Evolutionary conservation across 1,140 invertebrate species (phyloP).

Genomic region (Microvelia longipes): DNA sequence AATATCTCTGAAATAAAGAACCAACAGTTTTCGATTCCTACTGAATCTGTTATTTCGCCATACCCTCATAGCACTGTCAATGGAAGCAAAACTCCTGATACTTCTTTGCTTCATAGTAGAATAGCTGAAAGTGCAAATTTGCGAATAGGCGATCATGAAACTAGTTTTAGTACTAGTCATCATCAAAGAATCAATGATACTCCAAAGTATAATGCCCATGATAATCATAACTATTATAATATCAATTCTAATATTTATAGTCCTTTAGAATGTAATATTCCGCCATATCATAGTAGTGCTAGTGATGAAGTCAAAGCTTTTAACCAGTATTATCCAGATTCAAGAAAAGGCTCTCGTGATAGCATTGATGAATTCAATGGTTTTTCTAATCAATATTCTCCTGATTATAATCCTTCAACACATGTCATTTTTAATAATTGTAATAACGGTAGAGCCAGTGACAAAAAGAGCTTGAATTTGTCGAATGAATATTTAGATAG

Average conservation of each 20-base stretch:
- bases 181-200: too few relatives aligned
- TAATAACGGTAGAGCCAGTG: not conserved
- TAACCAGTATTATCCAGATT: not conserved
- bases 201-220: too few relatives aligned
- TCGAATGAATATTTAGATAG: not conserved
- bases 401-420: not conserved
- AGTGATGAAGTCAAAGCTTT: too few relatives aligned
- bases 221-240: too few relatives aligned
- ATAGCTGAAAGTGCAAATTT: not conserved
- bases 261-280: too few relatives aligned
- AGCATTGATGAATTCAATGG: not conserved
- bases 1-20: not conserved
- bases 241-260: too few relatives aligned
- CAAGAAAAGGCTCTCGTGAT: not conserved
- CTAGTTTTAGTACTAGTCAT: too few relatives aligned
- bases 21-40: not conserved
- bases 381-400: not conserved
- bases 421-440: not conserved
- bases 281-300: too few relatives aligned
- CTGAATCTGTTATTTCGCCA: not conserved
- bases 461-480: too few relatives aligned
- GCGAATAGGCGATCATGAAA: not conserved
- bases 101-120: not conserved
- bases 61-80: not conserved
- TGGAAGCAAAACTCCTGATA: not conserved